phyloP scores from a whole-genome alignment of 2,888 invertebrate genomes.

The Copidosoma aretas region DNA sequence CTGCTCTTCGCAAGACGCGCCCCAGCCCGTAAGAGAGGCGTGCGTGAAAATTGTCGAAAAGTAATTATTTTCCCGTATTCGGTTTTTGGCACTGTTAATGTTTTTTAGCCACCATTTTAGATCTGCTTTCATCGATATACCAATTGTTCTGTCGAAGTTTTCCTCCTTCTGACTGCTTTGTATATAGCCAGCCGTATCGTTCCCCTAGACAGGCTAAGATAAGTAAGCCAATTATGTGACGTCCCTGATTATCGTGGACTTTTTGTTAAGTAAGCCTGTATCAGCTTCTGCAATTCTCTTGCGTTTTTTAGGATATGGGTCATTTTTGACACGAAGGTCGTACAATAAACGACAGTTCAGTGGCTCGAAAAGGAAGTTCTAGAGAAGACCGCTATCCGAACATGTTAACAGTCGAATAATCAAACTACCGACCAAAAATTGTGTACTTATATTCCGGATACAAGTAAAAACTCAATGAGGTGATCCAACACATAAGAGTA shows the following conservation, averaged over 20 bases:
- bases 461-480: too few species aligned
- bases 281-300: too few species aligned
- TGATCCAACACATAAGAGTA: too few species aligned
- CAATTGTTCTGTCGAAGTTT: neutral
- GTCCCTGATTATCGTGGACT: too few species aligned
- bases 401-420: too few species aligned
- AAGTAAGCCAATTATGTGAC: slow-evolving; percentile 8
- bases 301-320: too few species aligned
- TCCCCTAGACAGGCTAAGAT: slow-evolving; percentile 33
- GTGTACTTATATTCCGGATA: too few species aligned
- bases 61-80: neutral
- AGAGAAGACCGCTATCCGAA: too few species aligned
- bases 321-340: too few species aligned
- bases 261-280: neutral
- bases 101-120: slow-evolving; percentile 8
- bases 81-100: neutral
- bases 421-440: too few species aligned
- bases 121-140: neutral
- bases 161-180: neutral
- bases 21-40: slow-evolving; percentile 30
- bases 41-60: slow-evolving; percentile 4
- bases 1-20: neutral
- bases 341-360: too few species aligned
- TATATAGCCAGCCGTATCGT: slow-evolving; percentile 27
- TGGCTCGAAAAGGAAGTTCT: too few species aligned